phyloP scores from a whole-genome alignment of 2,888 invertebrate species.

The Anagyrus pseudococci region DNA sequence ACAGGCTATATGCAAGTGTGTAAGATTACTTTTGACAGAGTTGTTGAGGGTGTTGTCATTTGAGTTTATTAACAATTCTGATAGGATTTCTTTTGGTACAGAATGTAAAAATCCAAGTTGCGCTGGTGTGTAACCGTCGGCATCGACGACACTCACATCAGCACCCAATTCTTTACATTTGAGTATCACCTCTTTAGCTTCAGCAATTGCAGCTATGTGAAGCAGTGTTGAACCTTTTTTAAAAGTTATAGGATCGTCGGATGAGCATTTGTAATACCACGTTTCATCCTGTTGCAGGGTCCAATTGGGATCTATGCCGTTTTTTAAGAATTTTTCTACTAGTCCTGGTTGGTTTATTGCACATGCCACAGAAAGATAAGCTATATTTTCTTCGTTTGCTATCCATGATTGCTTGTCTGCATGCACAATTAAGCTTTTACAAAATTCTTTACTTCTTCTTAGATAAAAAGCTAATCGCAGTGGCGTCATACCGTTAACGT shows the following conservation, averaged over 20 bases:
- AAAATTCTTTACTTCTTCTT: not conserved
- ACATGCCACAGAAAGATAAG: not conserved
- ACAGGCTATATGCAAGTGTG: conserved; percentile 5
- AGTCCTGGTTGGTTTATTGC: not conserved
- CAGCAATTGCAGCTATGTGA: not conserved
- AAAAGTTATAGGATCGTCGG: too few relatives aligned
- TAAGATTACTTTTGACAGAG: not conserved
- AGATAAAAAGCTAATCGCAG: not conserved
- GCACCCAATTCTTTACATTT: not conserved
- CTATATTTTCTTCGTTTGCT: not conserved
- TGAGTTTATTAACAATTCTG: not conserved
- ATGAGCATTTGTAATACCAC: not conserved
- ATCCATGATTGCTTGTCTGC: too few relatives aligned
- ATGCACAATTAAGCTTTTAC: not conserved
- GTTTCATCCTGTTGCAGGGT: not conserved
- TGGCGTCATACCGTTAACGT: conserved; percentile 10
- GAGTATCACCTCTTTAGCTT: not conserved
- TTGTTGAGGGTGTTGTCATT: not conserved
- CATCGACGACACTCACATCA: not conserved
- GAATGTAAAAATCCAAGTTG: not conserved
- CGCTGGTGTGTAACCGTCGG: conserved; percentile 1
- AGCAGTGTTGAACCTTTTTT: conserved; percentile 4
- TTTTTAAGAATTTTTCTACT: not conserved
- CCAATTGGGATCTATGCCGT: not conserved
- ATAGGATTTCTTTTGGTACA: not conserved